Percentiles rank a stretch among this genome's conserved stretches.
Evolutionary conservation across 2,888 invertebrate genomes (phyloP).

Genomic region (Synanthedon vespiformis): DNA sequence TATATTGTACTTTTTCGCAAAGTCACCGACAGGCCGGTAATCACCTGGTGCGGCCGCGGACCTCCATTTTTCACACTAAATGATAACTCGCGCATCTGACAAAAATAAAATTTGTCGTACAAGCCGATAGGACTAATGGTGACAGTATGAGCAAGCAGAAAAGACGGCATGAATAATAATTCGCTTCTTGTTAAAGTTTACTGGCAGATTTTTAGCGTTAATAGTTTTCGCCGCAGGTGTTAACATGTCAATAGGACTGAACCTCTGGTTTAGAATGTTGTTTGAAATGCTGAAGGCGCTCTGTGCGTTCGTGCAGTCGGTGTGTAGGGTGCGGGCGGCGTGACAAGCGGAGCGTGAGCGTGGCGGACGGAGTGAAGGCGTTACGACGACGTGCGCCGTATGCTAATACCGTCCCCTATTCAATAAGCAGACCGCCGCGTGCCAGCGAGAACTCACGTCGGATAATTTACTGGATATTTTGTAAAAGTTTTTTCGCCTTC

Average conservation of each 20-base stretch:
- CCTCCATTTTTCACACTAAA: conserved; percentile 68
- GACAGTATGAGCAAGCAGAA: conserved; percentile 53
- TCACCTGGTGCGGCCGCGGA: conserved; percentile 66
- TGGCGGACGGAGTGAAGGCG: conserved; percentile 27
- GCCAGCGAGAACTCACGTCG: conserved; percentile 68
- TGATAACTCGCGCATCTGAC: conserved; percentile 66
- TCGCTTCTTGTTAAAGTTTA: conserved; percentile 20
- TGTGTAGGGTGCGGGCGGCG: conserved; percentile 6
- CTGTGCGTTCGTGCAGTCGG: conserved; percentile 5
- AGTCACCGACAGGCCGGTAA: conserved; percentile 69
- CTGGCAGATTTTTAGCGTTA: background rate
- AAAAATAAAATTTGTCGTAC: conserved; percentile 69
- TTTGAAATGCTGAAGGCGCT: conserved; percentile 5
- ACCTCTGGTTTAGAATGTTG: background rate
- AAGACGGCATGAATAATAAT: conserved; percentile 28
- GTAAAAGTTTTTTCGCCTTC: conserved; percentile 70
- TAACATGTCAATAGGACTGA: too few species aligned
- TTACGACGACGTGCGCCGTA: conserved; percentile 63
- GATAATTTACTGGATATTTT: conserved; percentile 71
- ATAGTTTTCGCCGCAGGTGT: too few species aligned
- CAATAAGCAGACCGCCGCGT: conserved; percentile 69
- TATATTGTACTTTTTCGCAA: conserved; percentile 70
- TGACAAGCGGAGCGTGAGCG: conserved; percentile 13
- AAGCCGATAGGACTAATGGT: conserved; percentile 64
- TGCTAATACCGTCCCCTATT: conserved; percentile 65